Evolutionary conservation across 1,140 invertebrate genomes (phyloP), one percentile per base, ranked within the genome.

Genomic region (Drosophila kepulauana): DNA sequence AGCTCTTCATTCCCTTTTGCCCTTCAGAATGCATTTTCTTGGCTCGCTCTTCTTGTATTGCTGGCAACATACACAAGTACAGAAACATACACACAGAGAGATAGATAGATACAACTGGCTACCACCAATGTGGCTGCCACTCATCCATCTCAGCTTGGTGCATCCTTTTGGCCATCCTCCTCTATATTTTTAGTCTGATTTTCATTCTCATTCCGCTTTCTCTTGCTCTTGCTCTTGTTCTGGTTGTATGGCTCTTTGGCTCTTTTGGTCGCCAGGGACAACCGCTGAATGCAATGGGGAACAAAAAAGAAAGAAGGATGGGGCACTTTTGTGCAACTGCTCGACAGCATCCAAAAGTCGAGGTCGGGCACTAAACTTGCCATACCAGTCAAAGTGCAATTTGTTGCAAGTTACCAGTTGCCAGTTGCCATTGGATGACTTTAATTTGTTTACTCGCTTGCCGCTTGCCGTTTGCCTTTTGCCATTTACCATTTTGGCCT

Each of bases 311-410:
- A 30, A 25, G 48, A 75, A 64, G 54, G 46, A 52, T 67, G 76
- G 54, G 46, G 67, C 67, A 79, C 68, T 81, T 85, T 68, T 78
- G 52, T 56, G 30, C 57, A 48, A 59, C 25, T 64, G 63, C 62
- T 58, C 59, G 25, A 30, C 20, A 33, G 59, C 61, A 70, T 57
- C 67, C 67, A 64, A 75, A 64, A 71, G 67, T 66, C 79, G 79
- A 75, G 52, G 35, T 72, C 64, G 46, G 8, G 59, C 76, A 80
- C 80, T 79, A 82, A 88, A 88, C 76, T 87, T 88, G 80, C 84
- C 77, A 78, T 85, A 67, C 52, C 73, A 82, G 84, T 87, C 84
- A 88, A 87, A 87, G 84, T 87, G 84, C 84, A 87, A 87, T 87
- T 87, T 85, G 82, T 71, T 78, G 84, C 84, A 62, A 79, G 65